Base-by-base conservation (phyloP, 2,888 invertebrate genomes). In the Philonicus albiceps region DNA sequence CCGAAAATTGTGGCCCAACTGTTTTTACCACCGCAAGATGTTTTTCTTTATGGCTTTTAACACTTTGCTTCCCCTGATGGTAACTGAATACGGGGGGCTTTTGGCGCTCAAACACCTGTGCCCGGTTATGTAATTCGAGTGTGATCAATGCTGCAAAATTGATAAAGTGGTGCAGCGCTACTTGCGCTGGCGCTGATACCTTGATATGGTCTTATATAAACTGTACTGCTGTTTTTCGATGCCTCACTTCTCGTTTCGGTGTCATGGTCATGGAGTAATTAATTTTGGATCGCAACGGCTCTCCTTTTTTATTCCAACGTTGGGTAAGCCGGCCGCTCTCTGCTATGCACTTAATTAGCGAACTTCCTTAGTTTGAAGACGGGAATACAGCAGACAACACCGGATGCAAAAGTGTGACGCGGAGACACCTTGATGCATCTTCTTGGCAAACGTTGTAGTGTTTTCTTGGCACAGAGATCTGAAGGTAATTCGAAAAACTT, bases 241-340 rank as follows among this genome's bases (percentile, higher is more conserved):
- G 64, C 27, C 64, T 64, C 27, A 7, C 64, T n/a, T 27, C 64
- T 64, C 84, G 73, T 84, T 84, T 73, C 73, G 73, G 84, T 84
- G 84, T 84, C 84, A 84, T 73, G 84, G 72, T 37, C 73, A 84
- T 43, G 73, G 73, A 84, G 40, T 84, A 84, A 84, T 84, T 84
- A 84, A 84, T 72, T 84, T 84, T n/a, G 22, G 72, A 73, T 84
- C 84, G 73, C 7, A 49, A 30, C 16, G 49, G 30, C 72, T 30
- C 53, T 53, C 11, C 27, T 2, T 72, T 22, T 53, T 30, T 27
- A 13, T 8, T n/a, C 1, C 27, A 8, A 16, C 30, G 30, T 8
- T 11, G 19, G 4, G 31, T 19, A 19, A n/a, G n/a, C n/a, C n/a
- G n/a, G 31, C 40, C 72, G 43, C 49, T 43, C 84, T 72, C 27